These are phyloP conservation scores for Aphodius sticticus DNA, from an alignment of 2,888 invertebrate species.

Conservation along the genomic window DNA sequence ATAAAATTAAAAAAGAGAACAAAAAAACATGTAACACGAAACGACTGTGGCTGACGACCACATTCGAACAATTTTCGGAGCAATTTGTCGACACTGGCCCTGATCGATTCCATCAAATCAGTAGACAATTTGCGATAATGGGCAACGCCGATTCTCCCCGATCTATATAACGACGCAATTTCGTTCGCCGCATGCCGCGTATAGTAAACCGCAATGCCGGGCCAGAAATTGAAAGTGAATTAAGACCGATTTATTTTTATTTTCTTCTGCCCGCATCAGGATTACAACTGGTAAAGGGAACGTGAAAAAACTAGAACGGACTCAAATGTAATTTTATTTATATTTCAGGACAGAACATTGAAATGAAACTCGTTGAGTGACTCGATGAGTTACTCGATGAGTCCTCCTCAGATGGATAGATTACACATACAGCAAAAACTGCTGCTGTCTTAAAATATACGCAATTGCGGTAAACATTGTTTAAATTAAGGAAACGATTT, in stretches of 20 bases:
- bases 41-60: neutral
- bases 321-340: neutral
- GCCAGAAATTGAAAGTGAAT: constrained; percentile 4
- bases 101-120: neutral
- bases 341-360: neutral
- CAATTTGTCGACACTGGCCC: neutral
- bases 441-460: too few species aligned
- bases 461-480: too few species aligned
- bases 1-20: neutral
- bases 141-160: neutral
- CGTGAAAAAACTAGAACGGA: neutral
- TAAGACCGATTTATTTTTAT: constrained; percentile 4
- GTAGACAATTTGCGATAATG: constrained; percentile 4
- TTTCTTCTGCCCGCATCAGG: neutral
- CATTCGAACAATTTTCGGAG: neutral
- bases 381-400: too few species aligned
- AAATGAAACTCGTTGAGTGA: too few species aligned
- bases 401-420: too few species aligned
- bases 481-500: too few species aligned
- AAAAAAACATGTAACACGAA: neutral
- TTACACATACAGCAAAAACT: too few species aligned
- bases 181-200: neutral
- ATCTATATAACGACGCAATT: neutral
- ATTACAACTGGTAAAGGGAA: neutral
- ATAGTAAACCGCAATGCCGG: neutral